Evolutionary conservation across 2,888 invertebrate genomes (phyloP), one percentile per base, ranked within the genome.

Genomic region (Onthophagus sagittarius): DNA sequence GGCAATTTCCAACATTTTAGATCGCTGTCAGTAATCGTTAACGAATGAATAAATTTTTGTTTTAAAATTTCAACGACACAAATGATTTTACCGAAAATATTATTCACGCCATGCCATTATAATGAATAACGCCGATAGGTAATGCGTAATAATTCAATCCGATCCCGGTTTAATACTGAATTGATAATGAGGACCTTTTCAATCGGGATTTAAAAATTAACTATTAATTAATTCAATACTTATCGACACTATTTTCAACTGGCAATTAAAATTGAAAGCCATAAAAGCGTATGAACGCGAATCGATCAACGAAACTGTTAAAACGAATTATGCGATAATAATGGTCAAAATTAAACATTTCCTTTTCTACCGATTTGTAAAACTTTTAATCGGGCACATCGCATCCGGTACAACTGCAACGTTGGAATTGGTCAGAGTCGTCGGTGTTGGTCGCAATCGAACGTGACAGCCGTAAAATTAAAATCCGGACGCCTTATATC

Each of bases 401-500:
- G 39, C 39, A 7, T 53, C 11, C 39, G 39, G 39, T 7, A 53
- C 11, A n/a, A 23, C 64, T 15, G 14, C 64, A 15, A 23, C 14
- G 13, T 15, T 14, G 63, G 63, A 63, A 7, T n/a, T 14, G 15
- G 67, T 31, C 31, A 32, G 23, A 32, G 67, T n/a, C 31, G 31
- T 0, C 7, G 15, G 64, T n/a, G 32, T 32, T 23, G n/a, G 67
- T 23, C 67, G 67, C 80, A 79, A 81, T 81, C 80, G 81, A 80
- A 80, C 80, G 80, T 83, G 82, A 82, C 82, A 82, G 82, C 80
- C 80, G 79, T 79, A 80, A 84, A 82, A 83, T 83, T 83, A 83
- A 82, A 83, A 82, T 82, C 81, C 79, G 80, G 39, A 78, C 79
- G 78, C 78, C 80, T 79, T 77, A 76, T 79, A 80, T 80, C 79